These are phyloP conservation scores for Nothoprocta perdicaria DNA, from an alignment of 2,113 vertebrate genomes.

Conservation along the genomic window DNA sequence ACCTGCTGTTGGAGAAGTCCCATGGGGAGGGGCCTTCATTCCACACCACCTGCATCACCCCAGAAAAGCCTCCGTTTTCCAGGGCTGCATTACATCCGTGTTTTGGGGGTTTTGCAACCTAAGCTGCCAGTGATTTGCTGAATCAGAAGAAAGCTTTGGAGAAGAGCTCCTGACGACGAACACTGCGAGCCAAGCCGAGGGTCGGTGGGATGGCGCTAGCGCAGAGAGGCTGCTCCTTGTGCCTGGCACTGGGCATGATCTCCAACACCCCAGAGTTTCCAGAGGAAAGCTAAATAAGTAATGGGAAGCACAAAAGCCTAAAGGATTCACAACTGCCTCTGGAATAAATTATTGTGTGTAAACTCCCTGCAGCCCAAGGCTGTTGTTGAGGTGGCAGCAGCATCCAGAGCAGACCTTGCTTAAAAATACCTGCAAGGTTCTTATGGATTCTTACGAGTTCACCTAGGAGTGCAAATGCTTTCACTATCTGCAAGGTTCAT, in stretches of 20 bases:
- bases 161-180: not conserved
- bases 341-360: not conserved
- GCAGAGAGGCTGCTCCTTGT: not conserved
- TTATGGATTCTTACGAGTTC: not conserved
- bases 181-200: not conserved
- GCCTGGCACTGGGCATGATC: not conserved
- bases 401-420: not conserved
- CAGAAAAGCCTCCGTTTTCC: not conserved
- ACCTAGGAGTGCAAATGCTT: not conserved
- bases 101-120: not conserved
- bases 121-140: not conserved
- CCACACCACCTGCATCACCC: not conserved
- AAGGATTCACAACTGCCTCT: not conserved
- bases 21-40: not conserved
- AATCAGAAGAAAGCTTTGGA: not conserved
- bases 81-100: not conserved
- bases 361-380: not conserved
- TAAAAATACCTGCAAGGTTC: not conserved
- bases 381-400: not conserved
- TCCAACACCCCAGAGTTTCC: not conserved
- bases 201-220: accelerated
- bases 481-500: not conserved
- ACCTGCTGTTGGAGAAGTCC: not conserved
- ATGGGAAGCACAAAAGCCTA: not conserved
- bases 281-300: not conserved